Evolutionary conservation across 2,888 invertebrate species (phyloP).

Genomic region (Oscheius sp.): DNA sequence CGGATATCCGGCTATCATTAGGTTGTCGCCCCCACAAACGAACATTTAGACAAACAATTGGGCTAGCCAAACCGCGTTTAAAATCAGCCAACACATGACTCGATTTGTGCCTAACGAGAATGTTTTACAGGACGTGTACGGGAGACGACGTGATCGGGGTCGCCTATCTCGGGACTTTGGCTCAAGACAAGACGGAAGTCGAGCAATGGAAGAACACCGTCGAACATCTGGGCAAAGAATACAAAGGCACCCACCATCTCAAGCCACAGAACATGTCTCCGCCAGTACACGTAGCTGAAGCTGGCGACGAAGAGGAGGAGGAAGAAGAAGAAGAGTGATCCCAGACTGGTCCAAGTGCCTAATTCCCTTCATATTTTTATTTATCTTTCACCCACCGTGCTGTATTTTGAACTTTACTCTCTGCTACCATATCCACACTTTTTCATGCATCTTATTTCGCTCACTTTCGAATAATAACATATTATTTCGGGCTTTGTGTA

Average conservation of each 20-base stretch:
- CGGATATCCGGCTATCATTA: conserved; percentile 33
- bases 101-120: conserved; percentile 12
- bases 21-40: conserved; percentile 7
- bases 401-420: conserved; percentile 3
- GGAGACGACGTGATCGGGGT: conserved; percentile 74
- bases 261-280: conserved; percentile 51
- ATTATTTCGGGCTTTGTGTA: no score
- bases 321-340: conserved; percentile 38
- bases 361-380: conserved; percentile 10
- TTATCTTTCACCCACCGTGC: background rate
- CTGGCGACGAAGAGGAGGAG: conserved; percentile 42
- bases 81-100: conserved; percentile 20
- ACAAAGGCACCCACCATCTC: conserved; percentile 56
- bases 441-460: conserved; percentile 5
- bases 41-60: conserved; percentile 20
- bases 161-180: conserved; percentile 69
- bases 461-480: conserved; percentile 1
- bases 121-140: conserved; percentile 69
- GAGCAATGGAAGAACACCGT: conserved; percentile 74
- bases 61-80: background rate
- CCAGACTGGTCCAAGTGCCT: conserved; percentile 23
- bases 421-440: conserved; percentile 22
- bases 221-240: conserved; percentile 72
- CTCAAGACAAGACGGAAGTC: conserved; percentile 73
- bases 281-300: conserved; percentile 55